Conservation (phyloP, 2,113 vertebrate genomes). For the Gambusia holbrooki region DNA sequence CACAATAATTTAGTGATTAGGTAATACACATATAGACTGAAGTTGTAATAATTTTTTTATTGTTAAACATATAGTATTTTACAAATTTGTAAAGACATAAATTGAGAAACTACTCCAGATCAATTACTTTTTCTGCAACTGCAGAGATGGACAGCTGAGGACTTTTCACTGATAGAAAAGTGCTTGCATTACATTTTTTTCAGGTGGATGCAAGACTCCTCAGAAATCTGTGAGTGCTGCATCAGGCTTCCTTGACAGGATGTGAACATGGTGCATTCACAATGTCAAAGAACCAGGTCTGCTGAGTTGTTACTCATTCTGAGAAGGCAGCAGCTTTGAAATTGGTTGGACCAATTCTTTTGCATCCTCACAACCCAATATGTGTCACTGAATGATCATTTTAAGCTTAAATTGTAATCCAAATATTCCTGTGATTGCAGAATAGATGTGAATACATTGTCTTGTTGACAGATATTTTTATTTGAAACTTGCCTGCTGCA, state of each 20-base stretch:
- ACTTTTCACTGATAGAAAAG: constrained; percentile 53
- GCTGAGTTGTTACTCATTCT: constrained; percentile 66
- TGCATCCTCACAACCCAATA: constrained; percentile 45
- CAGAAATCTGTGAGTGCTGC: constrained; percentile 65
- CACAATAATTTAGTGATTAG: no score
- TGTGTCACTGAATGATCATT: constrained; percentile 65
- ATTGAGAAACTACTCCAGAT: constrained; percentile 20
- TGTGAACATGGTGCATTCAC: constrained; percentile 60
- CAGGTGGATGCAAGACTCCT: constrained; percentile 50
- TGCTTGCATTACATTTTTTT: constrained; percentile 55
- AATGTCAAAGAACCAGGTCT: constrained; percentile 70
- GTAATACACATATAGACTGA: no score
- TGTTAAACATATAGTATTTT: no score
- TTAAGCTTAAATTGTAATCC: constrained; percentile 33
- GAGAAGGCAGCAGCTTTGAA: constrained; percentile 62
- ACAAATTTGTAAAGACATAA: not conserved
- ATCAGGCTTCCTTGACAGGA: constrained; percentile 66
- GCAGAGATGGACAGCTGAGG: constrained; percentile 25
- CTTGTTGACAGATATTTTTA: not conserved
- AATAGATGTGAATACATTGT: constrained; percentile 7
- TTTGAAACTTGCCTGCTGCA: not conserved
- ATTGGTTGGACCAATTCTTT: constrained; percentile 53
- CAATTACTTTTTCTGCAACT: constrained; percentile 32
- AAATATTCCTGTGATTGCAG: constrained; percentile 51
- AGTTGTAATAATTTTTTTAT: no score